Evolutionary conservation across 2,888 invertebrate species (phyloP), one percentile per base, ranked within the genome.

Genomic region (Galerucella pusilla): DNA sequence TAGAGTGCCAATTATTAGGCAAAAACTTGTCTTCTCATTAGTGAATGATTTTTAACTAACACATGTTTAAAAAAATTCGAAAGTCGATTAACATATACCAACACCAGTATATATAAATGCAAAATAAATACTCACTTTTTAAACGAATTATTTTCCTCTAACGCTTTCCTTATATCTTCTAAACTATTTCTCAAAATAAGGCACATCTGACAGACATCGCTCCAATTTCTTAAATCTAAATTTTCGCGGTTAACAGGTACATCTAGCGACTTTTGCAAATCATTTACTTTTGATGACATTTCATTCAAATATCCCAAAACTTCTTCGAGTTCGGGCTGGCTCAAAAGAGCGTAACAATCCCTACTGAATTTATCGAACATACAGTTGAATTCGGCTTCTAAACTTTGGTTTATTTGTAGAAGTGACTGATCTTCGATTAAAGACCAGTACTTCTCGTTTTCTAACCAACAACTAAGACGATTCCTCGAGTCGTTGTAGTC

Each of bases 341-440:
- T 80, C 10, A 84, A 74, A 60, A 90, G 88, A 86, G 90, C 89
- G 87, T 90, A 89, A 88, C 92, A 92, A 88, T 92, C 91, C 85
- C 88, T 89, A 84, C 90, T 90, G 88, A 90, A 91, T 83, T 90
- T 90, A 35, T 79, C 76, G 12, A 79, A 90, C 82, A 93, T 90
- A 88, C 91, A 92, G 81, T 90, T 89, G 88, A 92, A 93, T 88
- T 93, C 93, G 79, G 91, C 91, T 85, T 92, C 91, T 83, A 90
- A 88, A 80, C 90, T 88, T 83, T 91, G 90, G 83, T 84, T 84
- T 74, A 85, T 81, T 87, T 91, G 84, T 79, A 85, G 82, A 73
- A 84, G 78, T 61, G 84, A 83, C 74, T 84, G 90, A 82, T 89
- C 88, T 80, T 90, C 90, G 83, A 91, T 86, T 85, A 89, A 88